These are phyloP conservation scores for Augochlora pura DNA, from an alignment of 1,140 invertebrate genomes.

Conservation along the genomic window DNA sequence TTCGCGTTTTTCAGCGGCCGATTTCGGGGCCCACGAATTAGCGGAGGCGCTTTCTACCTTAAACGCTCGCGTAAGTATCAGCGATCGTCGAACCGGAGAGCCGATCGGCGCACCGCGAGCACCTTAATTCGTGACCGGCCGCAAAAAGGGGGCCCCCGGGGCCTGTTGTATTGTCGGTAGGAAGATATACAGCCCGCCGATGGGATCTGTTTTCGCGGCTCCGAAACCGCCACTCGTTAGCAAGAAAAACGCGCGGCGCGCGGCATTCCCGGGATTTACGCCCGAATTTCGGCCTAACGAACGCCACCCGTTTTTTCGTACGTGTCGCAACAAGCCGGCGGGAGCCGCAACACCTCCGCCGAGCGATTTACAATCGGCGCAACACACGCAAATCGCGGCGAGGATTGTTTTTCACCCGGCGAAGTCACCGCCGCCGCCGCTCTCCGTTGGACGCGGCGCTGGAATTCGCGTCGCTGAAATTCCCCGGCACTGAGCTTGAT, in stretches of 20 bases:
- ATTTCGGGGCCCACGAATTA: slow-evolving; percentile 16
- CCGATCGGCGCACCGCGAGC: background rate
- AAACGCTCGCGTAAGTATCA: slow-evolving; percentile 24
- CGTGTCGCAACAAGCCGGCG: slow-evolving; percentile 10
- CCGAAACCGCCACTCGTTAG: slow-evolving; percentile 43
- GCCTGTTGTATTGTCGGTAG: slow-evolving; percentile 33
- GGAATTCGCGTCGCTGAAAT: slow-evolving; percentile 11
- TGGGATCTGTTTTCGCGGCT: slow-evolving; percentile 28
- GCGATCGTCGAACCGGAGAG: background rate
- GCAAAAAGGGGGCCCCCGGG: slow-evolving; percentile 12
- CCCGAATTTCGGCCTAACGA: slow-evolving; percentile 47
- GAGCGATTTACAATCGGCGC: no score
- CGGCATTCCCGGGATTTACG: slow-evolving; percentile 44
- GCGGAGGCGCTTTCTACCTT: slow-evolving; percentile 25
- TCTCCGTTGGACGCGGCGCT: background rate
- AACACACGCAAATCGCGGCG: slow-evolving; percentile 29
- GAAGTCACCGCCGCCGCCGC: background rate
- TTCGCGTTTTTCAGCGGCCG: background rate
- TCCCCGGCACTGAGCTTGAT: background rate
- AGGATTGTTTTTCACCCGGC: slow-evolving; percentile 25
- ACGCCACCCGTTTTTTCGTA: slow-evolving; percentile 32
- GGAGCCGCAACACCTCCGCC: no score
- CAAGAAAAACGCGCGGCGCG: slow-evolving; percentile 34
- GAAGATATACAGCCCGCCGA: slow-evolving; percentile 37
- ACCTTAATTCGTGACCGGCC: slow-evolving; percentile 22